Conservation (phyloP, 2,888 invertebrate genomes). For the Cerceris rybyensis region DNA sequence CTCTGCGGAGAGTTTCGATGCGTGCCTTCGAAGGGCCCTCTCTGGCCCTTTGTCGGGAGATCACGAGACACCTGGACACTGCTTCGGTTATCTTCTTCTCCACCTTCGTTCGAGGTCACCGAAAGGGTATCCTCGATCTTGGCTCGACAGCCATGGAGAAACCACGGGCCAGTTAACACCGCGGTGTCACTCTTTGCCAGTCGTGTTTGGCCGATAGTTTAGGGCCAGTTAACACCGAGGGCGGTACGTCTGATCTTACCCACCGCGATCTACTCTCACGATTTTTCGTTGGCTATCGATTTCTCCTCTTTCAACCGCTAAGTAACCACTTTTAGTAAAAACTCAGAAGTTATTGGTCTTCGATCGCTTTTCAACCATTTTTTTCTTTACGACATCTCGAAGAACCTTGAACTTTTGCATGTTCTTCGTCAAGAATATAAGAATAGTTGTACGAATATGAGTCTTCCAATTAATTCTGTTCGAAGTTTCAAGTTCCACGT, state of each 20-base stretch:
- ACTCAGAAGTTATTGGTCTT: background rate
- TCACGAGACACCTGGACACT: conserved; percentile 65
- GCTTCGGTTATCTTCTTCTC: conserved; percentile 53
- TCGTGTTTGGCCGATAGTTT: conserved; percentile 58
- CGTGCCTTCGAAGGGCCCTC: conserved; percentile 31
- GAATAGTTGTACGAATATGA: no score
- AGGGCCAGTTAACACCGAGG: conserved; percentile 53
- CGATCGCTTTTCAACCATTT: background rate
- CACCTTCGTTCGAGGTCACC: conserved; percentile 45
- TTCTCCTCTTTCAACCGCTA: conserved; percentile 34
- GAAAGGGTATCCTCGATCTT: conserved; percentile 67
- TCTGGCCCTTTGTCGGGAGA: conserved; percentile 63
- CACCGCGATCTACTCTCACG: conserved; percentile 14
- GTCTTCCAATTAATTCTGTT: no score
- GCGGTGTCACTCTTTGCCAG: conserved; percentile 54
- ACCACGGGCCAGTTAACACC: conserved; percentile 58
- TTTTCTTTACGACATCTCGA: background rate
- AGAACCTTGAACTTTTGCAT: no score
- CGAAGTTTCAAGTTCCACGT: background rate
- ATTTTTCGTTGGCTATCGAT: conserved; percentile 39
- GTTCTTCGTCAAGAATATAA: no score
- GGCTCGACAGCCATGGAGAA: conserved; percentile 36
- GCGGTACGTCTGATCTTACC: conserved; percentile 44
- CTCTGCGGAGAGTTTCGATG: conserved; percentile 28
- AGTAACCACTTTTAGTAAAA: background rate